Evolutionary conservation across 2,888 invertebrate species (phyloP).

Genomic region (Napeogenes inachia): DNA sequence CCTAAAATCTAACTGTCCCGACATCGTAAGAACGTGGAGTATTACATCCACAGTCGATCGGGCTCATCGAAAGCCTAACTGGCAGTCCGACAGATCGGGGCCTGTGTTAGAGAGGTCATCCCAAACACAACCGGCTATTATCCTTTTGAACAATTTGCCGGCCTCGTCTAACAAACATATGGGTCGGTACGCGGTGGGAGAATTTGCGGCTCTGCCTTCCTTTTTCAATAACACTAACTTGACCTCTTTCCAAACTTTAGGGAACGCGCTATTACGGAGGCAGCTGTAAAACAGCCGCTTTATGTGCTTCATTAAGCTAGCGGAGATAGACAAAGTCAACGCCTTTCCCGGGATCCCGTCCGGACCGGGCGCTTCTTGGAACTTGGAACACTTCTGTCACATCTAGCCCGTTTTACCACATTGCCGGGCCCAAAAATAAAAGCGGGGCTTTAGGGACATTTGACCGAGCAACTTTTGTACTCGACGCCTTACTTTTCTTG

Average conservation of each 20-base stretch:
- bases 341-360: no score
- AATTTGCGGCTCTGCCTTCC: slow-evolving; percentile 19
- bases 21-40: slow-evolving; percentile 8
- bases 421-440: no score
- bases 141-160: slow-evolving; percentile 28
- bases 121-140: slow-evolving; percentile 21
- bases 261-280: not conserved
- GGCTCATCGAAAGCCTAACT: slow-evolving; percentile 17
- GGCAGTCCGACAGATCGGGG: slow-evolving; percentile 9
- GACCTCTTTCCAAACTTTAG: slow-evolving; percentile 16
- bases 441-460: no score
- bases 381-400: no score
- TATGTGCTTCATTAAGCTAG: no score
- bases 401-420: no score
- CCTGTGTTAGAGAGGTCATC: slow-evolving; percentile 17
- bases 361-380: no score
- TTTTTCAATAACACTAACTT: slow-evolving; percentile 23
- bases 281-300: no score
- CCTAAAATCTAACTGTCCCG: slow-evolving; percentile 14
- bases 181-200: slow-evolving; percentile 22
- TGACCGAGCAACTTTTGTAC: no score
- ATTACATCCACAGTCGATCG: slow-evolving; percentile 21
- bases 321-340: no score
- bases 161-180: slow-evolving; percentile 28
- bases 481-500: no score